phyloP scores from a whole-genome alignment of 2,797 vertebrate genomes.

The Dipus sagitta region DNA sequence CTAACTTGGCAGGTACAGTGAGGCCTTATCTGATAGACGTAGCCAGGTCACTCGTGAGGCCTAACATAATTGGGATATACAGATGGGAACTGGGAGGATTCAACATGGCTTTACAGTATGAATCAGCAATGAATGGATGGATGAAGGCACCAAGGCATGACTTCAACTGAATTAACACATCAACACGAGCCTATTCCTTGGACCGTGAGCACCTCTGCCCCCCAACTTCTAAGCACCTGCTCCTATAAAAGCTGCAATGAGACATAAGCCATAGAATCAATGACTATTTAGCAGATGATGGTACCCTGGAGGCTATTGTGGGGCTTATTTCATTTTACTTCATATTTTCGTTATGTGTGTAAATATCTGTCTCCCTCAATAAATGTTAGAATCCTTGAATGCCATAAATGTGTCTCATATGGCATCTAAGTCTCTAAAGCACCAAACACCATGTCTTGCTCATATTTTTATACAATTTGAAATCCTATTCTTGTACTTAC shows the following conservation, averaged over 20 bases:
- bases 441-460: conserved; percentile 50
- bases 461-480: conserved; percentile 24
- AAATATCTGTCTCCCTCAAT: conserved; percentile 71
- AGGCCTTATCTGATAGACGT: neutral
- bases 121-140: conserved; percentile 1
- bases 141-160: neutral
- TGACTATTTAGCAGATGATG: conserved; percentile 62
- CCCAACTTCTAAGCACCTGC: conserved; percentile 49
- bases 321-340: conserved; percentile 72
- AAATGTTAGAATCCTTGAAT: conserved; percentile 71
- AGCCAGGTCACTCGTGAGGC: neutral
- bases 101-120: neutral
- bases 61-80: neutral
- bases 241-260: conserved; percentile 55
- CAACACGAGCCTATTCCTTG: conserved; percentile 20
- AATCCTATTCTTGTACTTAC: neutral
- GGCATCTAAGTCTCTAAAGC: conserved; percentile 55
- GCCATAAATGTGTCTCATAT: conserved; percentile 64
- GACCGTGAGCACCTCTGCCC: conserved; percentile 23
- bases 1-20: neutral
- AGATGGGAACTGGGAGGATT: neutral
- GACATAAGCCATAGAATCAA: conserved; percentile 43
- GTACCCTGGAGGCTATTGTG: conserved; percentile 60
- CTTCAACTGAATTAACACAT: conserved; percentile 29
- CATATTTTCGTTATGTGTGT: conserved; percentile 71